phyloP scores from a whole-genome alignment of 2,888 invertebrate genomes.

The Allophyes oxyacanthae region DNA sequence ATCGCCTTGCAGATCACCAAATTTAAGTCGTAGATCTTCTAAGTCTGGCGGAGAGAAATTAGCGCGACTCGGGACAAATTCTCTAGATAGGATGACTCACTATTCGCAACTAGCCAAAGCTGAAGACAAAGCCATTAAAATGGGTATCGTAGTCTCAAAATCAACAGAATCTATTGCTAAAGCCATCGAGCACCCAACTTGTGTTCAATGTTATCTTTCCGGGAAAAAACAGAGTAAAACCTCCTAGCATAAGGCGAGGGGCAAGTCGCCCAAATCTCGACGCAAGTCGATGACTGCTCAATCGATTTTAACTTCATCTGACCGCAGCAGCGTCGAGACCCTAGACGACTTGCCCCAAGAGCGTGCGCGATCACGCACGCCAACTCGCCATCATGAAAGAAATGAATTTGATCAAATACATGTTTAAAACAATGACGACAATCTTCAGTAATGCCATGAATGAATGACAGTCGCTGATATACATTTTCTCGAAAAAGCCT shows the following conservation, averaged over 20 bases:
- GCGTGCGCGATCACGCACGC: slow-evolving; percentile 73
- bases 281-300: slow-evolving; percentile 78
- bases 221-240: slow-evolving; percentile 89
- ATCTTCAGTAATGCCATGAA: slow-evolving; percentile 1
- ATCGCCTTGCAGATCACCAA: slow-evolving; percentile 84
- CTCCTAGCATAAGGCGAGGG: slow-evolving; percentile 92
- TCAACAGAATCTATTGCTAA: slow-evolving; percentile 88
- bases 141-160: slow-evolving; percentile 89
- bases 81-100: slow-evolving; percentile 84
- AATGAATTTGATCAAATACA: slow-evolving; percentile 89
- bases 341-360: slow-evolving; percentile 75
- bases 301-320: slow-evolving; percentile 79
- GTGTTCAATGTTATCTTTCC: slow-evolving; percentile 93
- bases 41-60: slow-evolving; percentile 82
- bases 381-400: slow-evolving; percentile 70
- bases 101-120: slow-evolving; percentile 86
- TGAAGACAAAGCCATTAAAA: slow-evolving; percentile 86
- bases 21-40: slow-evolving; percentile 81
- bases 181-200: slow-evolving; percentile 92
- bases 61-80: slow-evolving; percentile 84
- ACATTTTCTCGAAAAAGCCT: slow-evolving; percentile 19
- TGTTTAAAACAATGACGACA: slow-evolving; percentile 77
- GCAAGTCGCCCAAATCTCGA: slow-evolving; percentile 90
- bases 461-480: slow-evolving; percentile 13
- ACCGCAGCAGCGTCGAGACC: slow-evolving; percentile 84